A percentile compares a stretch with the other conserved stretches of the same genome.
These are phyloP conservation scores for Porites evermanni DNA, from an alignment of 92 coral and sea anemone species.

Conservation along the genomic window DNA sequence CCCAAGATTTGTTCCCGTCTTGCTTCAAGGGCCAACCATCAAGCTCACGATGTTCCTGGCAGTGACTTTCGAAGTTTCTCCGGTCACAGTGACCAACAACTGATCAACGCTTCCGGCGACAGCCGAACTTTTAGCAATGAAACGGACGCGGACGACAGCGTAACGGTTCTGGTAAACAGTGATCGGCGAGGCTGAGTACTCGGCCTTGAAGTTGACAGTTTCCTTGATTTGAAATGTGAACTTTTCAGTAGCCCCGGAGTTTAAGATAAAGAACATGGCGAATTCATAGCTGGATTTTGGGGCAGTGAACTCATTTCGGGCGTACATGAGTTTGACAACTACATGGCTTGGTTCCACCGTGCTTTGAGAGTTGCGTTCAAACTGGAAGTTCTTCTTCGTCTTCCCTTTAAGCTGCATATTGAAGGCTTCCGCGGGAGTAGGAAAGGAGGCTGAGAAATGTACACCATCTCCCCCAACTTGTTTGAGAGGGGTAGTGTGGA, in stretches of 20 bases:
- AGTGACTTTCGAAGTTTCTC: slow-evolving; percentile 54
- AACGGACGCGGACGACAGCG: slow-evolving; percentile 49
- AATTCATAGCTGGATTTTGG: slow-evolving; percentile 53
- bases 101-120: slow-evolving; percentile 53
- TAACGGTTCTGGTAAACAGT: slow-evolving; percentile 43
- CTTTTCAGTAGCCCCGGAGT: slow-evolving; percentile 76
- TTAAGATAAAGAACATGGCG: slow-evolving; percentile 65
- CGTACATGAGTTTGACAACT: slow-evolving; percentile 65
- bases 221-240: slow-evolving; percentile 72
- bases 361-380: slow-evolving; percentile 66
- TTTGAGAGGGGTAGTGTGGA: slow-evolving; percentile 41
- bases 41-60: slow-evolving; percentile 46
- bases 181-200: slow-evolving; percentile 13
- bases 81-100: slow-evolving; percentile 59
- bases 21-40: slow-evolving; percentile 34
- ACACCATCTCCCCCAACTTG: slow-evolving; percentile 63
- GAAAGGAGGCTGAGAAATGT: slow-evolving; percentile 72
- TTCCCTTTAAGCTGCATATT: slow-evolving; percentile 68
- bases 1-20: too few relatives aligned
- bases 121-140: slow-evolving; percentile 55
- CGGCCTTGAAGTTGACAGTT: slow-evolving; percentile 50
- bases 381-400: slow-evolving; percentile 68
- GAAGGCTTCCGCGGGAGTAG: slow-evolving; percentile 76
- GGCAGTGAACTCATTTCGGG: slow-evolving; percentile 71
- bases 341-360: slow-evolving; percentile 66